Conservation (phyloP, 2,113 vertebrate species). For the Oreochromis niloticus region DNA sequence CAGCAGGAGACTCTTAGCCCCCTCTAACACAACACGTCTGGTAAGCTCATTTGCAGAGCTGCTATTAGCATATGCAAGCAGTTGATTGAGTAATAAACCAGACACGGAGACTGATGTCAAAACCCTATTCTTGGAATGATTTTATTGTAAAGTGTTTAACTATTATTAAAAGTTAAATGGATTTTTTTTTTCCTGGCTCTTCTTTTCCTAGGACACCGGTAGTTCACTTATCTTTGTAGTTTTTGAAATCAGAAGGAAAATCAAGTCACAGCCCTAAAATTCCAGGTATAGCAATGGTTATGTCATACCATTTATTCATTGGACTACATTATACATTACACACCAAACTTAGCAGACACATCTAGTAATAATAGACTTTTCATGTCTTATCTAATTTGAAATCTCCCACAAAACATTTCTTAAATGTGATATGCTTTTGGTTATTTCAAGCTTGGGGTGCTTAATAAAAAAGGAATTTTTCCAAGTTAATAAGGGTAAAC, state of each 20-base stretch:
- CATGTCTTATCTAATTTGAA: neutral
- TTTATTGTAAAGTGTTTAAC: neutral
- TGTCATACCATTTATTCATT: neutral
- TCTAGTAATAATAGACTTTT: neutral
- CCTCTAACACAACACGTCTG: constrained; percentile 37
- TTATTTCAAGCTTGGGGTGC: neutral
- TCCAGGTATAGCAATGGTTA: neutral
- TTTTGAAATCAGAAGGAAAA: neutral
- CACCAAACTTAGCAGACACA: neutral
- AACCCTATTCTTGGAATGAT: neutral
- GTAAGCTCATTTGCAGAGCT: constrained; percentile 30
- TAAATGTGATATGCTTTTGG: neutral
- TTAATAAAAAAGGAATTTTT: neutral
- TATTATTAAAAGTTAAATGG: neutral
- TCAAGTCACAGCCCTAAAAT: neutral
- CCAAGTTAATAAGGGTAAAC: neutral
- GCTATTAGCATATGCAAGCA: constrained; percentile 47
- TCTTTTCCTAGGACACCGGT: neutral
- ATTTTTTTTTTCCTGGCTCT: neutral
- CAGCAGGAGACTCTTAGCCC: constrained; percentile 41
- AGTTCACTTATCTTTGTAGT: neutral
- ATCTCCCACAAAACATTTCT: neutral
- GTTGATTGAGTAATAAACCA: constrained; percentile 40
- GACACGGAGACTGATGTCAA: neutral
- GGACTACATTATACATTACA: neutral